Evolutionary conservation across 1,140 invertebrate species (phyloP).

Genomic region (Diprion similis): DNA sequence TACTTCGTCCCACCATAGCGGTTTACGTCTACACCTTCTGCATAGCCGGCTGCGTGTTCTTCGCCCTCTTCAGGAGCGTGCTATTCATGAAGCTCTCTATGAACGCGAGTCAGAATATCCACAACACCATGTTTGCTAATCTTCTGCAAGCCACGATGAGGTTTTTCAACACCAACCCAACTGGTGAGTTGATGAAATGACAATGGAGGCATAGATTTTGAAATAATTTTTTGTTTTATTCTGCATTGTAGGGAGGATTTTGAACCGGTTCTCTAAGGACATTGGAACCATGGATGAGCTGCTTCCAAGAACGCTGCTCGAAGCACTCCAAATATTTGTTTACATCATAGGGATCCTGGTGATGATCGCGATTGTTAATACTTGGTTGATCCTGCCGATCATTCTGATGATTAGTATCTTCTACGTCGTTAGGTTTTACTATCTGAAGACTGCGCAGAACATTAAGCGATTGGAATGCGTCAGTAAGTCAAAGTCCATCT

Average conservation of each 20-base stretch:
- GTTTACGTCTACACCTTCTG: slow-evolving; percentile 55
- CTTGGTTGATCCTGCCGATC: slow-evolving; percentile 66
- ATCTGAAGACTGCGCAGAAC: slow-evolving; percentile 52
- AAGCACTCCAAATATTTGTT: slow-evolving; percentile 63
- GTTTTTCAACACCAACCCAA: slow-evolving; percentile 87
- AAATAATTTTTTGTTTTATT: neutral
- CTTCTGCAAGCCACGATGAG: slow-evolving; percentile 79
- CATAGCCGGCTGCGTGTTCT: slow-evolving; percentile 48
- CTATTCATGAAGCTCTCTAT: slow-evolving; percentile 83
- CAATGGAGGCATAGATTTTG: neutral
- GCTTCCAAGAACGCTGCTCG: slow-evolving; percentile 76
- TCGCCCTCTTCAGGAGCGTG: slow-evolving; percentile 68
- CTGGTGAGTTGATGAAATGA: slow-evolving; percentile 60
- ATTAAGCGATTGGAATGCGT: slow-evolving; percentile 62
- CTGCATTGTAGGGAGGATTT: slow-evolving; percentile 64
- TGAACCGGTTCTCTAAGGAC: slow-evolving; percentile 85
- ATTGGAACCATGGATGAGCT: slow-evolving; percentile 83
- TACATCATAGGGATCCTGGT: slow-evolving; percentile 61
- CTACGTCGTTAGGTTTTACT: slow-evolving; percentile 64
- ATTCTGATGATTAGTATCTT: slow-evolving; percentile 64
- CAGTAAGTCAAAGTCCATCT: slow-evolving; percentile 44
- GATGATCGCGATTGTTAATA: slow-evolving; percentile 65
- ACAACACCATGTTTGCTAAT: slow-evolving; percentile 84
- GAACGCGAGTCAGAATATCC: slow-evolving; percentile 80
- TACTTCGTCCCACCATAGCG: slow-evolving; percentile 20